Base-by-base conservation (phyloP, 2,888 invertebrate genomes). In the Heteromurus nitidus region DNA sequence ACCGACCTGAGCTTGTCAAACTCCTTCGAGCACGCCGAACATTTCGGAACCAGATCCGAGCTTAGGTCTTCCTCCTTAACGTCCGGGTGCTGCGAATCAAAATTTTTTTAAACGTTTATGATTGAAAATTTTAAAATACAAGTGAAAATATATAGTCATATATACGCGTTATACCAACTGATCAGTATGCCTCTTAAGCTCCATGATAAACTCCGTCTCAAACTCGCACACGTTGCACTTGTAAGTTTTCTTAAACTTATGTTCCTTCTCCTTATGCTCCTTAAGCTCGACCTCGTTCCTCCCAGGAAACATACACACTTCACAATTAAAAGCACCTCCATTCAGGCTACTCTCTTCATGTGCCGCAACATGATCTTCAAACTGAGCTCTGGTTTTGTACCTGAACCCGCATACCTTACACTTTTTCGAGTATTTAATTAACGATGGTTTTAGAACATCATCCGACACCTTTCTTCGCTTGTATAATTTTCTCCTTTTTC, bases 211-310 rank as follows among this genome's bases (percentile, higher is more conserved):
- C 1, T 11, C 11, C 5, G 24, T 26, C 20, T 20, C 22, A 16
- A 60, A 72, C 1, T 24, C 28, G 16, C 72, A 72, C 1, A 26
- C 28, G n/a, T n/a, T n/a, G n/a, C n/a, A n/a, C n/a, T n/a, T n/a
- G n/a, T n/a, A n/a, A n/a, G n/a, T n/a, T 7, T 20, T n/a, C 18
- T n/a, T n/a, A n/a, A n/a, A n/a, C n/a, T n/a, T n/a, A 26, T 70
- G 70, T 3, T 44, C 24, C 0, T 28, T 22, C 9, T n/a, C 28
- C 28, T 26, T 1, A 20, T 72, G 72, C 1, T 1, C 5, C 44
- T 62, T 20, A 2, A 72, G 18, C 3, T 72, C 47, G 0, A 26
- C 28, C 7, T 7, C 30, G 13, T 7, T 26, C 28, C 18, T 28
- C 16, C 47, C 44, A 1, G 72, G 60, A 28, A 44, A 72, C 1